These are phyloP conservation scores for Eupeodes corollae DNA, from an alignment of 1,140 invertebrate genomes.

Conservation along the genomic window DNA sequence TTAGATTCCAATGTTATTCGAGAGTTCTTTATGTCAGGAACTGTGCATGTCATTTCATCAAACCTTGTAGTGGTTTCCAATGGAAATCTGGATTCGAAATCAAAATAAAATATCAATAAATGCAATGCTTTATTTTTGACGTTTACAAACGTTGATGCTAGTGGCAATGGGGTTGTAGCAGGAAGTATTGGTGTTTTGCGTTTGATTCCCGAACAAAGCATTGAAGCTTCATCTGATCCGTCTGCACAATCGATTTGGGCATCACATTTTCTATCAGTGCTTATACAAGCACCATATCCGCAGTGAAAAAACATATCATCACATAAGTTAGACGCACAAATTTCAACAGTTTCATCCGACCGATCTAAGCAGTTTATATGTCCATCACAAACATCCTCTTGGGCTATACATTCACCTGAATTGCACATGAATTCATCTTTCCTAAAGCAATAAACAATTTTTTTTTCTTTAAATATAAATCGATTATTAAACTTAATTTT, in stretches of 20 bases:
- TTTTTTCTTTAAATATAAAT: not conserved
- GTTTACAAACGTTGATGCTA: too few species aligned
- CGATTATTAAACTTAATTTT: too few species aligned
- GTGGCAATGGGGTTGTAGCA: too few species aligned
- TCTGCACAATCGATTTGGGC: constrained; percentile 50
- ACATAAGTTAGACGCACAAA: constrained; percentile 39
- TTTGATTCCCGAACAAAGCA: too few species aligned
- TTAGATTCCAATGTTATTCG: too few species aligned
- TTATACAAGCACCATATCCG: constrained; percentile 48
- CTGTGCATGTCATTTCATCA: too few species aligned
- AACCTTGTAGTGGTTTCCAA: too few species aligned
- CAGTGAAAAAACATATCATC: constrained; percentile 43
- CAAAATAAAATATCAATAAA: too few species aligned
- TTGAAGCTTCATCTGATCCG: constrained; percentile 44
- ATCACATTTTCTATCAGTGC: constrained; percentile 44
- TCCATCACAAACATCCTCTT: constrained; percentile 43
- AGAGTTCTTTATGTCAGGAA: too few species aligned
- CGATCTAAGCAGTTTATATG: constrained; percentile 41
- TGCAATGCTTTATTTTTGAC: too few species aligned
- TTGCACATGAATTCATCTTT: constrained; percentile 23
- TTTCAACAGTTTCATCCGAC: constrained; percentile 46
- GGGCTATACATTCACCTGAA: constrained; percentile 31
- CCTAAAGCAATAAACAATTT: not conserved
- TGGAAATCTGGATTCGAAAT: too few species aligned
- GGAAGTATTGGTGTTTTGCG: too few species aligned